A percentile compares a stretch with the other conserved stretches of the same genome.
Evolutionary conservation across 2,888 invertebrate genomes (phyloP).

Genomic region (Pantelozetes paolii): DNA sequence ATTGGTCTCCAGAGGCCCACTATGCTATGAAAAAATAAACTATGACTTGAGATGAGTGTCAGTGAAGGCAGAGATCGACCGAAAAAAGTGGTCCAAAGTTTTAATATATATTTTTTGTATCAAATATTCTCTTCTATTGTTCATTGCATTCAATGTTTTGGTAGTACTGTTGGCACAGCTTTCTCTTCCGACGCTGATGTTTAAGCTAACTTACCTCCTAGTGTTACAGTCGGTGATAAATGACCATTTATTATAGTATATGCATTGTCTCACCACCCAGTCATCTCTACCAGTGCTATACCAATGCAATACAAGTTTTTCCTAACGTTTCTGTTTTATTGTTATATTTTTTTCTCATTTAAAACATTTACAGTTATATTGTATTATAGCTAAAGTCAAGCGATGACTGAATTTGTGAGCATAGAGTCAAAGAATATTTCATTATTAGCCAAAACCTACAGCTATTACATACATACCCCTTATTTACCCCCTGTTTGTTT

Average conservation of each 20-base stretch:
- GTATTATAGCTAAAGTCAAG: neutral
- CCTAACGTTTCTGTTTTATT: neutral
- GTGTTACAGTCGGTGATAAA: conserved; percentile 27
- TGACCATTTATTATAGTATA: conserved; percentile 26
- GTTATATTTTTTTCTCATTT: neutral
- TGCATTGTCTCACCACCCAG: conserved; percentile 4
- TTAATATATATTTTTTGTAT: conserved; percentile 23
- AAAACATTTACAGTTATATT: neutral
- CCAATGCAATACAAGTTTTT: no score
- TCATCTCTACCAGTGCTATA: neutral
- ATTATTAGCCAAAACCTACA: no score
- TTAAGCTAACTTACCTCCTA: conserved; percentile 30
- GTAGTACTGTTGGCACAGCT: neutral
- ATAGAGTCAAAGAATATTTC: neutral
- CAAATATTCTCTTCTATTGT: conserved; percentile 7
- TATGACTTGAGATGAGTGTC: neutral
- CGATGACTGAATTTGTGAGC: neutral
- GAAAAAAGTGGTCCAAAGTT: neutral
- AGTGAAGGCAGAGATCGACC: neutral
- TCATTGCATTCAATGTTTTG: conserved; percentile 6
- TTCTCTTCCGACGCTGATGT: neutral
- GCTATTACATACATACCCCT: no score
- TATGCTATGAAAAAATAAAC: neutral
- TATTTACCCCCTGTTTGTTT: no score
- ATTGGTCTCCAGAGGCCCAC: neutral